Percentiles rank a stretch among this genome's conserved stretches.
phyloP scores from a whole-genome alignment of 2,113 vertebrate genomes.

The Lethenteron reissneri region DNA sequence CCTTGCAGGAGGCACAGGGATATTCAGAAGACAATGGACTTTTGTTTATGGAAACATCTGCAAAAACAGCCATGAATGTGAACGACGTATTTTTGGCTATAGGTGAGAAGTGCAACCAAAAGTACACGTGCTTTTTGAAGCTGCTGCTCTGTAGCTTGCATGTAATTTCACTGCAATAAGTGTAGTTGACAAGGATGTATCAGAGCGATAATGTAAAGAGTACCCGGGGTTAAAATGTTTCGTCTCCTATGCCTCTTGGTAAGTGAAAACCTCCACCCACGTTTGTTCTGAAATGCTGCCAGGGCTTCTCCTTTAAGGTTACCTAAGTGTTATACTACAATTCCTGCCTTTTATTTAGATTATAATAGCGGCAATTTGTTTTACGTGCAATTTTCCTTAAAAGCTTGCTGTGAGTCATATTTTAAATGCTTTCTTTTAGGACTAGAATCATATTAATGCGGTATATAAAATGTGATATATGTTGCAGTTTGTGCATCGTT shows the following conservation, averaged over 20 bases:
- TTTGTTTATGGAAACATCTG: slow-evolving; percentile 95
- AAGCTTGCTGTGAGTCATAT: no score
- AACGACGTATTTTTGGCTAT: slow-evolving; percentile 99
- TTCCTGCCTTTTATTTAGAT: background rate
- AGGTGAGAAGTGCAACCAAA: slow-evolving; percentile 30
- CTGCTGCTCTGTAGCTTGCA: background rate
- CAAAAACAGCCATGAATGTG: slow-evolving; percentile 92
- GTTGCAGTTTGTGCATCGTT: background rate
- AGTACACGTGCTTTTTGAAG: background rate
- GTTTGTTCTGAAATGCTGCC: background rate
- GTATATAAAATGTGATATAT: background rate
- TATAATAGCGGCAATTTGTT: background rate
- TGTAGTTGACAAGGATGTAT: background rate
- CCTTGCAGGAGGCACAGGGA: slow-evolving; percentile 70
- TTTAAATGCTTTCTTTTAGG: background rate
- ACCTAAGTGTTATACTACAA: background rate
- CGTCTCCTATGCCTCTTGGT: background rate
- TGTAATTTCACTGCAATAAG: background rate
- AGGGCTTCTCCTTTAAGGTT: no score
- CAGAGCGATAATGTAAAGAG: background rate
- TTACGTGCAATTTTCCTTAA: no score
- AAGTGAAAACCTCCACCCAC: background rate
- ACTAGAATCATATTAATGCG: background rate
- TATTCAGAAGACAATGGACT: slow-evolving; percentile 98
- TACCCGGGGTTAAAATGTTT: background rate